Conservation (phyloP, 2,888 invertebrate genomes). For the Plagiodera versicolora region DNA sequence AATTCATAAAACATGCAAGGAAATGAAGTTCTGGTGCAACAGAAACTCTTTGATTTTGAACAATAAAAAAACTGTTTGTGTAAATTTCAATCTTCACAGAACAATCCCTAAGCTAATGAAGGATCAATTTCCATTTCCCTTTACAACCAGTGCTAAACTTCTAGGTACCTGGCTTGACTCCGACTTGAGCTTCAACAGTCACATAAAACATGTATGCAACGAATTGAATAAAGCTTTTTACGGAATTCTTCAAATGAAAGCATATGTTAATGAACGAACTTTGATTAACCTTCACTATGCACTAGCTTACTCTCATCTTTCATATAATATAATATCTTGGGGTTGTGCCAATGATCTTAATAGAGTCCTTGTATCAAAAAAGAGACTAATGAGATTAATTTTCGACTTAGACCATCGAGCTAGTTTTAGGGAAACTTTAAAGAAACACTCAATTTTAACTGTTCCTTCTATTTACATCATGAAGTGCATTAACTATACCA, state of each 20-base stretch:
- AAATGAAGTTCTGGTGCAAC: slow-evolving; percentile 8
- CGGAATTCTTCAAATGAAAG: slow-evolving; percentile 1
- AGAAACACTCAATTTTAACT: not conserved
- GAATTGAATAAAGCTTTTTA: slow-evolving; percentile 1
- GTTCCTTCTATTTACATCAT: slow-evolving; percentile 1
- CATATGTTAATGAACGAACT: not conserved
- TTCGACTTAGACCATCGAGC: not conserved
- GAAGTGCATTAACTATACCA: not conserved
- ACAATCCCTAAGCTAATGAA: not conserved
- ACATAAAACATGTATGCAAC: not conserved
- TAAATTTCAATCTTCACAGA: slow-evolving; percentile 6
- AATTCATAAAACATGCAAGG: not conserved
- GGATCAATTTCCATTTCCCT: not conserved
- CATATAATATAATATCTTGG: slow-evolving; percentile 4
- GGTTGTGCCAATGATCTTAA: not conserved
- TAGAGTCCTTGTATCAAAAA: not conserved
- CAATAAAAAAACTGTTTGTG: slow-evolving; percentile 5
- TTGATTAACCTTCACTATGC: not conserved
- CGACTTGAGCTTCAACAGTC: not conserved
- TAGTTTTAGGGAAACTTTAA: not conserved
- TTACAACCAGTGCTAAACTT: slow-evolving; percentile 1
- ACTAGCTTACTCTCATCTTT: slow-evolving; percentile 2
- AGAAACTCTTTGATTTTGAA: slow-evolving; percentile 8
- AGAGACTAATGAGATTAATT: slow-evolving; percentile 1
- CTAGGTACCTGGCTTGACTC: slow-evolving; percentile 6